A percentile compares a stretch with the other conserved stretches of the same genome.
phyloP scores from a whole-genome alignment of 2,797 vertebrate genomes.

The Alcedo atthis region DNA sequence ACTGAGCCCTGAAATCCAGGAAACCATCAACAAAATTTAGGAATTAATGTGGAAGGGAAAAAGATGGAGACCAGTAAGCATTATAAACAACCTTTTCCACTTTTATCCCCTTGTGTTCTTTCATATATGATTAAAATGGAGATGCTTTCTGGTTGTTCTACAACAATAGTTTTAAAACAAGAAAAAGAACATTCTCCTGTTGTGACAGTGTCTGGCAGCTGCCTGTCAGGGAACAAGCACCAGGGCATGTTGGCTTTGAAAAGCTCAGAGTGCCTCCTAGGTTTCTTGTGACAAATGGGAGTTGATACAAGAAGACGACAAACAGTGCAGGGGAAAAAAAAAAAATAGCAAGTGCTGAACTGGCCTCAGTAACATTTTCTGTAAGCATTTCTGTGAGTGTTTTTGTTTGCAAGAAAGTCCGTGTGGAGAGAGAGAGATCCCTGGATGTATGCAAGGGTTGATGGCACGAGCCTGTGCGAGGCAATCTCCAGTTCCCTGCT shows the following conservation, averaged over 20 bases:
- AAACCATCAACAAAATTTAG: neutral
- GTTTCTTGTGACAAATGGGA: constrained; percentile 24
- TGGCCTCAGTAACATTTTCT: constrained; percentile 41
- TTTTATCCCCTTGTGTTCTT: neutral
- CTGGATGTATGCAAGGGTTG: constrained; percentile 36
- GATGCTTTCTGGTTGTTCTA: neutral
- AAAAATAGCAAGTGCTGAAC: constrained; percentile 50
- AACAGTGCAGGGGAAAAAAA: neutral
- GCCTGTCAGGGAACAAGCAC: fast-evolving
- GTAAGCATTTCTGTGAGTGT: constrained; percentile 46
- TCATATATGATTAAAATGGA: neutral
- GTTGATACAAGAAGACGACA: constrained; percentile 33
- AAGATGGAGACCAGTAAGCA: neutral
- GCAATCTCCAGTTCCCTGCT: constrained; percentile 36
- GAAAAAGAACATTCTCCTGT: neutral
- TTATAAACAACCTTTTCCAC: neutral
- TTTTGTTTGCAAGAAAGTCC: constrained; percentile 52
- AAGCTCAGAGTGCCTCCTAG: constrained; percentile 15
- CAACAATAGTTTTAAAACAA: neutral
- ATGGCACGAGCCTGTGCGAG: constrained; percentile 49
- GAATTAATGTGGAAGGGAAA: neutral
- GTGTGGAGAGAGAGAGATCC: neutral
- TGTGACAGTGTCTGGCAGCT: neutral
- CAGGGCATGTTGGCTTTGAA: neutral
- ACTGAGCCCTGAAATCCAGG: neutral